Percentiles rank a stretch among this genome's conserved stretches.
phyloP scores from a whole-genome alignment of 2,888 invertebrate species.

The Elgonia sp. region DNA sequence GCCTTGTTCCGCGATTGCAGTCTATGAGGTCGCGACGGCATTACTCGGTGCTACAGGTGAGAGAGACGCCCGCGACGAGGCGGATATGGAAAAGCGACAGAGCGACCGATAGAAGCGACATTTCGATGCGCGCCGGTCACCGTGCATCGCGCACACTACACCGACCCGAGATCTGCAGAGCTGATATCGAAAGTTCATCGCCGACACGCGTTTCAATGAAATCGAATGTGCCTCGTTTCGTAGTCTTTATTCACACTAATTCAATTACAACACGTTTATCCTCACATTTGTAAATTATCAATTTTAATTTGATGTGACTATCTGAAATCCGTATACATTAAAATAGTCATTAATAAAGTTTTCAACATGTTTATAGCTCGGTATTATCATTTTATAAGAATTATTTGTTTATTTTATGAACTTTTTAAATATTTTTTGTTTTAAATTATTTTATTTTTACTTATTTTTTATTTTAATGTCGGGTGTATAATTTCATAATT shows the following conservation, averaged over 20 bases:
- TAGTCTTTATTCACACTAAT: slow-evolving; percentile 47
- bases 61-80: slow-evolving; percentile 69
- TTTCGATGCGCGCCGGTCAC: slow-evolving; percentile 70
- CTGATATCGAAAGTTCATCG: slow-evolving; percentile 73
- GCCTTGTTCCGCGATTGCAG: slow-evolving; percentile 82
- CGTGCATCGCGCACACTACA: slow-evolving; percentile 26
- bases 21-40: slow-evolving; percentile 75
- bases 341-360: no score
- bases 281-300: not conserved
- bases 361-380: no score
- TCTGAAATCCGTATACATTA: no score
- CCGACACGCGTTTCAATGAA: slow-evolving; percentile 67
- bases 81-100: slow-evolving; percentile 73
- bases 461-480: no score
- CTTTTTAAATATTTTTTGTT: no score
- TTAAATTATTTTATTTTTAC: no score
- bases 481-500: no score
- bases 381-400: no score
- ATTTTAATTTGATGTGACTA: not conserved
- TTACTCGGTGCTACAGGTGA: slow-evolving; percentile 64
- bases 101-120: slow-evolving; percentile 56
- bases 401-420: no score
- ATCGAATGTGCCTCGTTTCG: slow-evolving; percentile 37
- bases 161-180: slow-evolving; percentile 48
- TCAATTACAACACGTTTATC: slow-evolving; percentile 39